phyloP scores from a whole-genome alignment of 2,888 invertebrate species.

The Caenorhabditis plicata region DNA sequence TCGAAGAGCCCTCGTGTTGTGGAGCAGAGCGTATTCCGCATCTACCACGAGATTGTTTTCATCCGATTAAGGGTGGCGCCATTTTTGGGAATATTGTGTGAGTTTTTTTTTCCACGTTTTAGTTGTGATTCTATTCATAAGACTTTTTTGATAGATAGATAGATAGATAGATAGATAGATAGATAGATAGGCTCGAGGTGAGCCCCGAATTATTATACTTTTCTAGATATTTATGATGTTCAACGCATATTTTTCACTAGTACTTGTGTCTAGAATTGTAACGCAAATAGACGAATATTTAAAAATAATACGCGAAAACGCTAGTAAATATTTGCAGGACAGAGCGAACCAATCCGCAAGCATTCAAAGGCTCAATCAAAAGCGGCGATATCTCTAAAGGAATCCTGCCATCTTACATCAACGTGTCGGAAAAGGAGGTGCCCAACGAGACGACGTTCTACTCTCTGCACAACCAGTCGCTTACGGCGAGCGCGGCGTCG shows the following conservation, averaged over 20 bases:
- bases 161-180: background rate
- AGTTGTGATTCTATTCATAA: background rate
- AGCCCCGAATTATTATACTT: no score
- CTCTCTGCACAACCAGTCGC: background rate
- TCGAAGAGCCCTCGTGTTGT: slow-evolving; percentile 2
- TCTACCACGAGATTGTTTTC: slow-evolving; percentile 21
- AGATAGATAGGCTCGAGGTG: no score
- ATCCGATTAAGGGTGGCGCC: slow-evolving; percentile 1
- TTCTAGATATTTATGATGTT: no score
- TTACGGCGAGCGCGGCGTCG: slow-evolving; percentile 22
- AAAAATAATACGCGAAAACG: background rate
- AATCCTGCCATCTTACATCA: slow-evolving; percentile 28
- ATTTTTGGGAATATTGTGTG: slow-evolving; percentile 26
- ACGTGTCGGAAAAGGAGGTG: slow-evolving; percentile 26
- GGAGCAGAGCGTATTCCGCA: slow-evolving; percentile 7
- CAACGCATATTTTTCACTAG: no score
- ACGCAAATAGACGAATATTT: no score
- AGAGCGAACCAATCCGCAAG: slow-evolving; percentile 16
- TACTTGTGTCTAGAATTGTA: no score
- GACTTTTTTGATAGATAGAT: background rate
- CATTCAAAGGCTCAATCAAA: background rate
- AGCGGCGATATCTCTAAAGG: slow-evolving; percentile 14
- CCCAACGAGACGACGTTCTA: background rate
- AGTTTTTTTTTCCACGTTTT: background rate
- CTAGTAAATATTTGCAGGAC: slow-evolving; percentile 9